A percentile compares a stretch with the other conserved stretches of the same genome.
These are phyloP conservation scores for Champsocephalus esox DNA, from an alignment of 2,797 vertebrate genomes.

Conservation along the genomic window DNA sequence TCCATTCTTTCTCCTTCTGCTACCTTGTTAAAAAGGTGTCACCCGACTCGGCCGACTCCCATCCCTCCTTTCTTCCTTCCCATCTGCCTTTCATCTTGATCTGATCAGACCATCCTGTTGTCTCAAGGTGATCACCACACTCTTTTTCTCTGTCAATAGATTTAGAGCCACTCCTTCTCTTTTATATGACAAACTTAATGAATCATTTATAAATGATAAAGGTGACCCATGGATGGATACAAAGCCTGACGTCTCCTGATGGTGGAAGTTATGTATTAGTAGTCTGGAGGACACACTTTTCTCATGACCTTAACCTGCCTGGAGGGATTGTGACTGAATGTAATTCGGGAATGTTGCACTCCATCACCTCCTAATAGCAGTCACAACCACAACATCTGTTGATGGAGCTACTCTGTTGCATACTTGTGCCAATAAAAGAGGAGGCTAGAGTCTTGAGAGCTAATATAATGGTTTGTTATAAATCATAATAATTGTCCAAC, in stretches of 20 bases:
- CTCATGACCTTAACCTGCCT: slow-evolving; percentile 18
- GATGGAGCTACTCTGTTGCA: slow-evolving; percentile 1
- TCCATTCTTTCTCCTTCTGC: slow-evolving; percentile 54
- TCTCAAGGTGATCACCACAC: slow-evolving; percentile 70
- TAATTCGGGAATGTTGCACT: slow-evolving; percentile 30
- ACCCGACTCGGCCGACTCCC: slow-evolving; percentile 39
- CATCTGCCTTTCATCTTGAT: slow-evolving; percentile 62
- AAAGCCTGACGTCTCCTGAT: slow-evolving; percentile 32
- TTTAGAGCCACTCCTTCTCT: slow-evolving; percentile 36
- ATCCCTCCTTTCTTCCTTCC: slow-evolving; percentile 29
- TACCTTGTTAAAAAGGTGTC: slow-evolving; percentile 69
- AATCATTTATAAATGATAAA: slow-evolving; percentile 62
- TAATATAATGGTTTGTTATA: too few species aligned
- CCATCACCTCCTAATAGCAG: slow-evolving; percentile 19
- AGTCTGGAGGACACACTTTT: slow-evolving; percentile 48
- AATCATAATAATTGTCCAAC: too few species aligned
- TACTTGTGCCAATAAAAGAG: not conserved
- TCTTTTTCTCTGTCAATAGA: slow-evolving; percentile 33
- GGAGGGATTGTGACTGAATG: slow-evolving; percentile 21
- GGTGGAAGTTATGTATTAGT: slow-evolving; percentile 31
- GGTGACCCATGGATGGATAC: slow-evolving; percentile 13
- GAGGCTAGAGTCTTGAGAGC: not conserved
- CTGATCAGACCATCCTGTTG: slow-evolving; percentile 50
- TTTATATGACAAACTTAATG: slow-evolving; percentile 58
- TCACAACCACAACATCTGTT: slow-evolving; percentile 9